Evolutionary conservation across 2,113 vertebrate species (phyloP).

Genomic region (mouse (Mus musculus)): DNA sequence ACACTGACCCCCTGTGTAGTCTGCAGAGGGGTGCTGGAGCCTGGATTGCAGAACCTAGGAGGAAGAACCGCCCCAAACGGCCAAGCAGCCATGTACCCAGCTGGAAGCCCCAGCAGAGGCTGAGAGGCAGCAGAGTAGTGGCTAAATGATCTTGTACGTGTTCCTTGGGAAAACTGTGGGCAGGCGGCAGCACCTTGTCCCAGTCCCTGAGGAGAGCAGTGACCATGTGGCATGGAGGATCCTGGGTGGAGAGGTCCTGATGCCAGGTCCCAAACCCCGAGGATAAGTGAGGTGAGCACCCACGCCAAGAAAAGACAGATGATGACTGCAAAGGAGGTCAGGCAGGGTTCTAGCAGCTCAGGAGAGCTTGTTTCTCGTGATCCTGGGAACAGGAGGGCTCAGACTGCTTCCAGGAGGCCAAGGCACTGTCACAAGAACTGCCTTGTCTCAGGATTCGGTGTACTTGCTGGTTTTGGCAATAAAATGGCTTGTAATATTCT

Average conservation of each 20-base stretch:
- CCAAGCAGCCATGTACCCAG: slow-evolving; percentile 66
- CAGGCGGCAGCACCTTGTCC: slow-evolving; percentile 76
- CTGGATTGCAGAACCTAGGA: slow-evolving; percentile 66
- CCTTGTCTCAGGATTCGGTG: slow-evolving; percentile 75
- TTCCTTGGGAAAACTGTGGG: slow-evolving; percentile 59
- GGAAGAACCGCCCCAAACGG: slow-evolving; percentile 79
- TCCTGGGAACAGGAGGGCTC: slow-evolving; percentile 79
- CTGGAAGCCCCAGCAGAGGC: slow-evolving; percentile 59
- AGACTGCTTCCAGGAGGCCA: slow-evolving; percentile 82
- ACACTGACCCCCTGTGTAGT: slow-evolving; percentile 6
- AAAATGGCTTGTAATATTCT: slow-evolving; percentile 86
- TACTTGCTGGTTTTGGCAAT: slow-evolving; percentile 85
- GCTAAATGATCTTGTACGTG: slow-evolving; percentile 55
- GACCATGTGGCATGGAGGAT: slow-evolving; percentile 71
- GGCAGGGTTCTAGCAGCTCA: slow-evolving; percentile 71
- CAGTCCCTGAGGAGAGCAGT: slow-evolving; percentile 79
- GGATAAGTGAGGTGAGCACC: slow-evolving; percentile 70
- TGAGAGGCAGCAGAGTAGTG: slow-evolving; percentile 48
- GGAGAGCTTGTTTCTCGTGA: slow-evolving; percentile 46
- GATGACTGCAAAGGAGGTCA: slow-evolving; percentile 74
- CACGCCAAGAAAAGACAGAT: slow-evolving; percentile 76
- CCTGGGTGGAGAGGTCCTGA: slow-evolving; percentile 65
- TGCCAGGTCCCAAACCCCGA: slow-evolving; percentile 55
- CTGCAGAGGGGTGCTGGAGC: slow-evolving; percentile 48
- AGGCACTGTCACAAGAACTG: slow-evolving; percentile 82